Evolutionary conservation across 92 coral and sea anemone species (phyloP), one percentile per base, ranked within the genome.

Genomic region (Blastomussa wellsi): DNA sequence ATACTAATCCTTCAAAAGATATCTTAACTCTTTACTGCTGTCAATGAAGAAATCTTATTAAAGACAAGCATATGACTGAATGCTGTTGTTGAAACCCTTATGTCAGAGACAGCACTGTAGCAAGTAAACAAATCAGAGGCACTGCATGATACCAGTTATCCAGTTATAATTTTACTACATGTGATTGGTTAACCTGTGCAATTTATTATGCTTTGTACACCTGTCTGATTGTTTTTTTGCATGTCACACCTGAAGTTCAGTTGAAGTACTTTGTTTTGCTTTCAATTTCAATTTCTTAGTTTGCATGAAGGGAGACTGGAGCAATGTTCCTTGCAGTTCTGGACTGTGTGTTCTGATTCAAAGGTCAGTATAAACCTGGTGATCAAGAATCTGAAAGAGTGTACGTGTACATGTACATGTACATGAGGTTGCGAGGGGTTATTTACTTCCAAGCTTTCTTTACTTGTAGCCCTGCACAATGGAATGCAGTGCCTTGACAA

Each of bases 1-100:
- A 67, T 22, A 22, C 14, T 66, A 7, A 31, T 35, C 17, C 1
- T 35, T 68, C 16, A 39, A 3, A 16, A 22, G 28, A 41, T 20
- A 74, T 0, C 41, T 24, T 44, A 1, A 24, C 14, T 17, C 5
- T 15, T 44, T 4, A 35, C 32, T 35, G 79, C 78, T 73, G 86
- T 82, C 48, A 64, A 74, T 82, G 86, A 82, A 41, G 86, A 82
- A 60, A 15, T 26, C 17, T 26, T 33, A 16, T n/a, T 44, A 38
- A 55, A 24, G 86, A 82, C 86, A 82, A 82, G 86, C 86, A 82
- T 82, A 82, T 82, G 86, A 57, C 86, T 51, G 86, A 82, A 72
- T 83, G 60, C 38, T 70, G 72, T 65, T 83, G 86, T 73, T 82
- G 86, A 82, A 82, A 57, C 7, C 17, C n/a, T 10, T 28, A 2